phyloP scores from a whole-genome alignment of 2,113 vertebrate genomes.

The Alaudala cheleensis region DNA sequence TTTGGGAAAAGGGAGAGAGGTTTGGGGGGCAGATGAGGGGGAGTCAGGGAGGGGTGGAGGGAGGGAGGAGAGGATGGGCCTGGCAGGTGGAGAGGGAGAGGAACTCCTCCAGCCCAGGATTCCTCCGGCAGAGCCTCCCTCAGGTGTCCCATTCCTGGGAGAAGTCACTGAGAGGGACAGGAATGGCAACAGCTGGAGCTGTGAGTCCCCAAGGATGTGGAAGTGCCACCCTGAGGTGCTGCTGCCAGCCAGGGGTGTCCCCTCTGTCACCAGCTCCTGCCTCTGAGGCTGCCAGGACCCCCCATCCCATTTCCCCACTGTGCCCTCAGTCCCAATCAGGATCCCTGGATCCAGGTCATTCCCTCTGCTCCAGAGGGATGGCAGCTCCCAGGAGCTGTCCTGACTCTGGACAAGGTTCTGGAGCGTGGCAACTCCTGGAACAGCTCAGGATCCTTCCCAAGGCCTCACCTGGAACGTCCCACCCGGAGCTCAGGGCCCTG shows the following conservation, averaged over 20 bases:
- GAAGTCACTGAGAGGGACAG: neutral
- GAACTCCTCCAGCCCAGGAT: neutral
- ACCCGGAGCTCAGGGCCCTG: rapidly evolving
- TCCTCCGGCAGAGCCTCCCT: neutral
- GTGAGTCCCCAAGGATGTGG: neutral
- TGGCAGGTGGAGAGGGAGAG: neutral
- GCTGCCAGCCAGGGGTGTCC: neutral
- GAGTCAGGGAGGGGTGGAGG: too few species aligned
- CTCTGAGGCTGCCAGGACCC: neutral
- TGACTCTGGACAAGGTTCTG: neutral
- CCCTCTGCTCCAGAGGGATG: neutral
- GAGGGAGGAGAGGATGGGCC: neutral
- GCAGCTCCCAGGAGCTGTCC: neutral
- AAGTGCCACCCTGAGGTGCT: neutral
- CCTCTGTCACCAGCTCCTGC: neutral
- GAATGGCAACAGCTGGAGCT: neutral
- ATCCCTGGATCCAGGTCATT: neutral
- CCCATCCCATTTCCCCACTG: neutral
- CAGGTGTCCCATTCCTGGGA: neutral
- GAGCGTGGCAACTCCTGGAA: rapidly evolving
- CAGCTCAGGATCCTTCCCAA: neutral
- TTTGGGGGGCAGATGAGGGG: too few species aligned
- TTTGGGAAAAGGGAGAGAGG: neutral
- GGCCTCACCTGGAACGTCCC: rapidly evolving
- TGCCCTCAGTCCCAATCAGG: rapidly evolving